These are phyloP conservation scores for Palythoa caribaeorum DNA, from an alignment of 92 coral and sea anemone genomes.

Conservation along the genomic window DNA sequence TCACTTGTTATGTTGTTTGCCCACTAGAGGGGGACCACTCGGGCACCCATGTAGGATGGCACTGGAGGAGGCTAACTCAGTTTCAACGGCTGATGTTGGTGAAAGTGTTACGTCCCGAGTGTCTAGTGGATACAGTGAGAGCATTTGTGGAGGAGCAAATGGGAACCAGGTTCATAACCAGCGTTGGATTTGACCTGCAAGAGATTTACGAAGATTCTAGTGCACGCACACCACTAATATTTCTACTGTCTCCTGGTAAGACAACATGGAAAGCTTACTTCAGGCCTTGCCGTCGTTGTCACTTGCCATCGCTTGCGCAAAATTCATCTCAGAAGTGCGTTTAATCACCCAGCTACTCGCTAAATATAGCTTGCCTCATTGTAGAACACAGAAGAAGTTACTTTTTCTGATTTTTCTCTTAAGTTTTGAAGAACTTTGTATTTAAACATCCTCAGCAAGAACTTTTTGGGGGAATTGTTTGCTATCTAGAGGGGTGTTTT, in stretches of 20 bases:
- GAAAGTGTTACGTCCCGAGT: constrained; percentile 88
- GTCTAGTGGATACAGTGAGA: constrained; percentile 85
- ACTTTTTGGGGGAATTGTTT: too few relatives aligned
- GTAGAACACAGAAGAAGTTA: too few relatives aligned
- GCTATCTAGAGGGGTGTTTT: too few relatives aligned
- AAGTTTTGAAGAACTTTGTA: too few relatives aligned
- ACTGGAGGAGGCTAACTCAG: constrained; percentile 68
- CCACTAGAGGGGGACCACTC: constrained; percentile 32
- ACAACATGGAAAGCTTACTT: neutral
- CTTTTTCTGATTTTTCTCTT: too few relatives aligned
- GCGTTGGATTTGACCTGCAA: constrained; percentile 86
- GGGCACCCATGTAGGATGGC: constrained; percentile 73
- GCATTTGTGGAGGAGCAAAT: constrained; percentile 86
- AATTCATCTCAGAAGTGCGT: too few relatives aligned
- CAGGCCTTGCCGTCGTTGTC: neutral
- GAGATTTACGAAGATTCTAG: constrained; percentile 91
- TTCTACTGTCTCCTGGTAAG: constrained; percentile 93
- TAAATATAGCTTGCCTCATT: too few relatives aligned
- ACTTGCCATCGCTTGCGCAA: too few relatives aligned
- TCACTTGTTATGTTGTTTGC: neutral
- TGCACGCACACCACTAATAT: constrained; percentile 87
- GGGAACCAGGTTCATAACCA: constrained; percentile 86
- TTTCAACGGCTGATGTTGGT: constrained; percentile 90
- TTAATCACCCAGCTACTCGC: too few relatives aligned
- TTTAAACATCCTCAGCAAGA: too few relatives aligned